A percentile compares a stretch with the other conserved stretches of the same genome.
Conservation (phyloP, 2,888 invertebrate species). For the Petrolisthes cinctipes region DNA sequence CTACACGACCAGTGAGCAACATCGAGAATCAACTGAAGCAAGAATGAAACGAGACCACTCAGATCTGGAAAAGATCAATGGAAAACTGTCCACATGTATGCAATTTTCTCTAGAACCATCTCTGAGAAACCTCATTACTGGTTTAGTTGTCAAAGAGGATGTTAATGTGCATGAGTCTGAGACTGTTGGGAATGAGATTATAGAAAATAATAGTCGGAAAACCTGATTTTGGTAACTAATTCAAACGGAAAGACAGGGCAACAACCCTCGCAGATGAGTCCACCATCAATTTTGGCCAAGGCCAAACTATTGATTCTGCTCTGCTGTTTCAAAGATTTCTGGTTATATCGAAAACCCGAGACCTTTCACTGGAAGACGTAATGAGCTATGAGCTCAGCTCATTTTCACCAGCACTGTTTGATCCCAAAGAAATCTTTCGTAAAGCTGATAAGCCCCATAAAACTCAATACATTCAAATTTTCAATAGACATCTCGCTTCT, state of each 20-base stretch:
- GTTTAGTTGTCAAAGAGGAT: background rate
- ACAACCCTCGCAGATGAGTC: slow-evolving; percentile 1
- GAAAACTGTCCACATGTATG: slow-evolving; percentile 7
- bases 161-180: background rate
- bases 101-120: background rate
- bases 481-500: too few species aligned
- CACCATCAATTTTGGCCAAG: background rate
- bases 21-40: too few species aligned
- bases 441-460: too few species aligned
- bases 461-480: too few species aligned
- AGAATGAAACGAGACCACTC: too few species aligned
- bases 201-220: slow-evolving; percentile 1
- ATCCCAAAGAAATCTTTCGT: background rate
- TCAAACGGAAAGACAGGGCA: background rate
- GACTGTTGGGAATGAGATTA: background rate
- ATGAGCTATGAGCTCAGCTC: background rate
- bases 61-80: too few species aligned
- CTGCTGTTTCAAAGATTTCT: slow-evolving; percentile 19
- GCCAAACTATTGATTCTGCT: slow-evolving; percentile 1
- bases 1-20: too few species aligned
- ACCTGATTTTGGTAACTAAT: background rate
- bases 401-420: background rate
- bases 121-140: too few species aligned
- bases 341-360: background rate
- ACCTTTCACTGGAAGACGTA: background rate